phyloP scores from a whole-genome alignment of 2,888 invertebrate species.

The Andrena dorsata region DNA sequence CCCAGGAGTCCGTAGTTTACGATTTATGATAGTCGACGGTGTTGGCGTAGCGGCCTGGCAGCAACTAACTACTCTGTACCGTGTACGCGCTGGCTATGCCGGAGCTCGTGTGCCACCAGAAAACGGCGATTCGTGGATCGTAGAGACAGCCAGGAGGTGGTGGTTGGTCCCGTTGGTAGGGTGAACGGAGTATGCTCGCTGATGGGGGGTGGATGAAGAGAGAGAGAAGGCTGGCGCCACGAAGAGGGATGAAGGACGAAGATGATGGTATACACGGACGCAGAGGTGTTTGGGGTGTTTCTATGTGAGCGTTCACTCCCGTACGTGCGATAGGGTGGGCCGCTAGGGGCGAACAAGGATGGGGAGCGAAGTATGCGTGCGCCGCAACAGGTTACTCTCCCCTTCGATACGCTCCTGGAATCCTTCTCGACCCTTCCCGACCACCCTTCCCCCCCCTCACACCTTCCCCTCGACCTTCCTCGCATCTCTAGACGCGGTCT shows the following conservation, averaged over 20 bases:
- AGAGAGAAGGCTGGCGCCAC: constrained; percentile 10
- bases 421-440: constrained; percentile 45
- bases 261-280: background rate
- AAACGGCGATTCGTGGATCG: constrained; percentile 71
- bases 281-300: constrained; percentile 20
- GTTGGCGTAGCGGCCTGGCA: constrained; percentile 56
- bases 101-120: constrained; percentile 71
- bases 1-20: background rate
- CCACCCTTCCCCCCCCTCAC: constrained; percentile 18
- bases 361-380: constrained; percentile 76
- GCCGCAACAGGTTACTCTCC: constrained; percentile 82
- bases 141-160: constrained; percentile 59
- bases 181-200: constrained; percentile 23
- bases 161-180: constrained; percentile 86
- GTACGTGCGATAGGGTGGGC: constrained; percentile 17
- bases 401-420: constrained; percentile 65
- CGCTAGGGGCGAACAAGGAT: constrained; percentile 83
- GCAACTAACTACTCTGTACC: constrained; percentile 59
- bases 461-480: constrained; percentile 43
- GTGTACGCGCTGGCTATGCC: constrained; percentile 57
- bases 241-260: constrained; percentile 15
- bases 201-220: background rate
- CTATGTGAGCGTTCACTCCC: constrained; percentile 34
- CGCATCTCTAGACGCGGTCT: background rate
- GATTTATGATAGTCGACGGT: constrained; percentile 18